phyloP scores from a whole-genome alignment of 2,888 invertebrate genomes.

The Apamea monoglypha region DNA sequence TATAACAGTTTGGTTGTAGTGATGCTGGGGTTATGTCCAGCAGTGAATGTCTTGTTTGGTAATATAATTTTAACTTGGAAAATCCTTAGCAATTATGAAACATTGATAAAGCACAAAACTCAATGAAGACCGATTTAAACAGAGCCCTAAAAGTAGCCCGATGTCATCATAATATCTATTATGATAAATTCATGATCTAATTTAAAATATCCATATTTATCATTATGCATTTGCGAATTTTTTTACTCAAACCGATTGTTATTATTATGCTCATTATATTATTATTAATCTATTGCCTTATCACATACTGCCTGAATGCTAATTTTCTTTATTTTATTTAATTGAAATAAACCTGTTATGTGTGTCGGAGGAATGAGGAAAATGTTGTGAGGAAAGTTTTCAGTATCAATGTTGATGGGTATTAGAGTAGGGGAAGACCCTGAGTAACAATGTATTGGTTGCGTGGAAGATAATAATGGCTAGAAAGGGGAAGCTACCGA shows the following conservation, averaged over 20 bases:
- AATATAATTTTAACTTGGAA: not conserved
- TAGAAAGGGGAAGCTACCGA: not conserved
- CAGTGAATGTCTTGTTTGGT: too few relatives aligned
- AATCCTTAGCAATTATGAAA: not conserved
- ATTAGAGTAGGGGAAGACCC: too few relatives aligned
- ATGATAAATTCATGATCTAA: not conserved
- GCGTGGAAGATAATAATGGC: not conserved
- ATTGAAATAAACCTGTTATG: not conserved
- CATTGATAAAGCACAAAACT: not conserved
- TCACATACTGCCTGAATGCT: not conserved
- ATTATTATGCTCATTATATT: not conserved
- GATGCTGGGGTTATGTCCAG: not conserved
- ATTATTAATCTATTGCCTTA: not conserved
- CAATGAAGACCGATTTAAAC: not conserved
- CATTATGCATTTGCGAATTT: conserved; percentile 11
- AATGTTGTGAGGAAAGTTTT: not conserved
- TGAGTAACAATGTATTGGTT: not conserved
- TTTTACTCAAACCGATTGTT: not conserved
- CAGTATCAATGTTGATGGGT: not conserved
- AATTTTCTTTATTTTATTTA: not conserved
- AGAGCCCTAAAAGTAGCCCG: not conserved
- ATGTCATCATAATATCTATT: not conserved
- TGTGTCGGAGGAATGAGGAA: not conserved
- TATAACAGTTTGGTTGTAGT: not conserved
- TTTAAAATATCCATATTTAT: not conserved